Evolutionary conservation across 2,888 invertebrate species (phyloP).

Genomic region (Colletes collaris): DNA sequence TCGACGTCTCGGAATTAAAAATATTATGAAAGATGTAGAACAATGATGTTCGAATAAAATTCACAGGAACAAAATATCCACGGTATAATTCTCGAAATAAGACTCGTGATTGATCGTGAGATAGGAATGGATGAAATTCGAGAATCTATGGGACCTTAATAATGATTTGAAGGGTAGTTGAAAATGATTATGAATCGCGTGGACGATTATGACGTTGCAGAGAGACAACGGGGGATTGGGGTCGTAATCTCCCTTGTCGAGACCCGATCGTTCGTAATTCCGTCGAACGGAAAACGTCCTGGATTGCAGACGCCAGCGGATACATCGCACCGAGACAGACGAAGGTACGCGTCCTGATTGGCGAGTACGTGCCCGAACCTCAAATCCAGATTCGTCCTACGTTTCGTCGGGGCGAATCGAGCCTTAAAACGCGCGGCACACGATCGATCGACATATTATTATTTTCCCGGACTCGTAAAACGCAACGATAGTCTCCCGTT

Average conservation of each 20-base stretch:
- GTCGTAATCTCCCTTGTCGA: not conserved
- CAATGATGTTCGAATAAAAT: too few relatives aligned
- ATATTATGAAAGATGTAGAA: too few relatives aligned
- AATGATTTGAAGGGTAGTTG: too few relatives aligned
- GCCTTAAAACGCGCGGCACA: too few relatives aligned
- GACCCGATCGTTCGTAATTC: conserved; percentile 11
- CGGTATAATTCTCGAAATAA: too few relatives aligned
- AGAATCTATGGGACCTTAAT: too few relatives aligned
- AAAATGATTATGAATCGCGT: not conserved
- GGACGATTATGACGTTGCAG: not conserved
- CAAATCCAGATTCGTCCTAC: conserved; percentile 19
- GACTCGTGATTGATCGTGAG: too few relatives aligned
- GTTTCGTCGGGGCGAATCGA: not conserved
- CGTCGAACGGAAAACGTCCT: not conserved
- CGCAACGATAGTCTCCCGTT: not conserved
- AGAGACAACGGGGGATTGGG: not conserved
- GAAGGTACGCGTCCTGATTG: conserved; percentile 33
- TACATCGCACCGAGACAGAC: not conserved
- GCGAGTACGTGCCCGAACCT: conserved; percentile 33
- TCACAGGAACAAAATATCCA: too few relatives aligned
- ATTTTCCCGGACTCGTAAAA: not conserved
- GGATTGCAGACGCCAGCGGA: not conserved
- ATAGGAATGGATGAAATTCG: too few relatives aligned
- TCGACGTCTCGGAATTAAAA: too few relatives aligned
- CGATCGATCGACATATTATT: conserved; percentile 15